Evolutionary conservation across 2,888 invertebrate genomes (phyloP).

Genomic region (Cataglyphis altisquamis): DNA sequence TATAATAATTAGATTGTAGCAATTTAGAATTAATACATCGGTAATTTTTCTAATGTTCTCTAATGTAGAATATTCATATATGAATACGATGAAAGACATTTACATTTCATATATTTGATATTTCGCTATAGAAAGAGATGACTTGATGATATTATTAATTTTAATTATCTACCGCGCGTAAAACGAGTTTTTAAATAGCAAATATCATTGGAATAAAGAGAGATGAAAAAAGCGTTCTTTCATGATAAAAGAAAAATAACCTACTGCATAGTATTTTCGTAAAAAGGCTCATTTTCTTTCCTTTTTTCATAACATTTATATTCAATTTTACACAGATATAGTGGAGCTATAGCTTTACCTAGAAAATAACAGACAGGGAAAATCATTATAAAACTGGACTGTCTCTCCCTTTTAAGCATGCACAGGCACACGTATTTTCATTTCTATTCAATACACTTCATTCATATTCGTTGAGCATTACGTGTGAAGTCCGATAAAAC

Average conservation of each 20-base stretch:
- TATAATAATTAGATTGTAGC: slow-evolving; percentile 14
- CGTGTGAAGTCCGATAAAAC: slow-evolving; percentile 45
- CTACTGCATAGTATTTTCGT: slow-evolving; percentile 23
- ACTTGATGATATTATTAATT: slow-evolving; percentile 41
- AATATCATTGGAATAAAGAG: slow-evolving; percentile 44
- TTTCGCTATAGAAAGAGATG: slow-evolving; percentile 1
- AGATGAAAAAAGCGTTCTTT: slow-evolving; percentile 2
- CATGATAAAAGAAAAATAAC: slow-evolving; percentile 33
- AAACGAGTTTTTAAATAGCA: slow-evolving; percentile 45
- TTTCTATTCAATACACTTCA: slow-evolving; percentile 53
- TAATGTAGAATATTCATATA: background rate
- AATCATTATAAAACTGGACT: slow-evolving; percentile 42
- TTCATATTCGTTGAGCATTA: slow-evolving; percentile 48
- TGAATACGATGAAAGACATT: slow-evolving; percentile 27
- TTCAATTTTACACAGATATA: slow-evolving; percentile 42
- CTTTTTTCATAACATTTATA: slow-evolving; percentile 42
- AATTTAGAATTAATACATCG: slow-evolving; percentile 20
- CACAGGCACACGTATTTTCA: slow-evolving; percentile 37
- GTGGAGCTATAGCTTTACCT: slow-evolving; percentile 7
- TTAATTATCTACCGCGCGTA: slow-evolving; percentile 42
- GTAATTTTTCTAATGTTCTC: slow-evolving; percentile 10
- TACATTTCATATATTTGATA: slow-evolving; percentile 42
- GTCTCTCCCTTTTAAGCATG: slow-evolving; percentile 12
- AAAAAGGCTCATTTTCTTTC: slow-evolving; percentile 20
- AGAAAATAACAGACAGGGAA: slow-evolving; percentile 36